Evolutionary conservation across 2,888 invertebrate species (phyloP).

Genomic region (Rhamnusium bicolor): DNA sequence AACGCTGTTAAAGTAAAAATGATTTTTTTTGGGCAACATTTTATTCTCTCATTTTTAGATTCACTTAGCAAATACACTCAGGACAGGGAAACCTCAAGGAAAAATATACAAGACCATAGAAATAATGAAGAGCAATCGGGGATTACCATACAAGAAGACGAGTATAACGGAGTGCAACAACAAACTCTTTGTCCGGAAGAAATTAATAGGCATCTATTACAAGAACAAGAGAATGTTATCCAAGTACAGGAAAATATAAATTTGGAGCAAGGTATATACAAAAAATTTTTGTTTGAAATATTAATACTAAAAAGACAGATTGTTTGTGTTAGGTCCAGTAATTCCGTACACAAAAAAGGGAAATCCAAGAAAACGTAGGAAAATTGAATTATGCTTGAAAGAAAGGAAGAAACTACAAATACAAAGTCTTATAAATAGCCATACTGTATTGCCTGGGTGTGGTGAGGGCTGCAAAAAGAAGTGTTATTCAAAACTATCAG

Average conservation of each 20-base stretch:
- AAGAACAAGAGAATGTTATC: background rate
- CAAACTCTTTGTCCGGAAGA: background rate
- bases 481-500: too few relatives aligned
- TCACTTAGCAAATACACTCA: too few relatives aligned
- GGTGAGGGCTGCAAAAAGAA: too few relatives aligned
- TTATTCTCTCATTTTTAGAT: too few relatives aligned
- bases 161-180: too few relatives aligned
- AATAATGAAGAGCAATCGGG: too few relatives aligned
- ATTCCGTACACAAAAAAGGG: background rate
- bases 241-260: background rate
- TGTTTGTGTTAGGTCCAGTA: background rate
- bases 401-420: background rate
- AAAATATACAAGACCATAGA: too few relatives aligned
- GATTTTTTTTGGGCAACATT: too few relatives aligned
- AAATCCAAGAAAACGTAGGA: background rate
- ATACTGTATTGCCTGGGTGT: background rate
- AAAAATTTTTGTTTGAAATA: background rate
- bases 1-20: too few relatives aligned
- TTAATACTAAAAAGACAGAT: background rate
- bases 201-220: background rate
- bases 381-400: background rate
- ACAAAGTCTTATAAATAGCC: background rate
- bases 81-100: too few relatives aligned
- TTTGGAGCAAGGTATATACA: background rate
- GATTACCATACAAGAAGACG: too few relatives aligned